Base-by-base conservation (phyloP, 2,113 vertebrate species). In the Talpa occidentalis region DNA sequence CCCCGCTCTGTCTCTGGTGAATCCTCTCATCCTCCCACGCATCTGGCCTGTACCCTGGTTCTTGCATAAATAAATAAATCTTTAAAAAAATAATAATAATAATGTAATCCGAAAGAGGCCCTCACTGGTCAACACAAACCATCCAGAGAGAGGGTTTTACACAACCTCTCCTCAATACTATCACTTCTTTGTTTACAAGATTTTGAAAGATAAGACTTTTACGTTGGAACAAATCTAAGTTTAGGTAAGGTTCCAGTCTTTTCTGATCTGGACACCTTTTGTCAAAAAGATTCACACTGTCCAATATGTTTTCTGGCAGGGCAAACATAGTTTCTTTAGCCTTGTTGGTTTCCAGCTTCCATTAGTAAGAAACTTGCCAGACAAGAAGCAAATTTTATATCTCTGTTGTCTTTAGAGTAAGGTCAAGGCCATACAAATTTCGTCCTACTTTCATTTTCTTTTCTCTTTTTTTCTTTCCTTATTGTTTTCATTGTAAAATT, bases 191-290 rank as follows among this genome's bases (percentile, higher is more conserved):
- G 44, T 54, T 93, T 88, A 4, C 4, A 52, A 44, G n/a, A 66
- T 52, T 80, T 93, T 86, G 0, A 62, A 92, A 92, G 44, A 59
- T 52, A 72, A 86, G 44, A 10, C 26, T 54, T 93, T 60, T 35
- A 6, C 40, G 32, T 28, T 62, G 56, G 69, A 35, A 6, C 35
- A 95, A 88, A 87, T 82, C 24, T 35, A 74, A 54, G 86, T 59
- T 64, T 67, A 52, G 54, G 24, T 70, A 73, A 87, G 28, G 40
- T 42, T 72, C 17, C n/a, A 82, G 70, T 8, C 59, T 82, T 93
- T 96, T 47, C 78, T 67, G 52, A 90, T 78, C 37, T 93, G 90
- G 85, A 15, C 37, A 92, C 21, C 22, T 85, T 85, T 76, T 60
- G 85, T 72, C 37, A 85, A 80, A 91, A 72, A 40, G 5, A 70